Percentiles rank a stretch among this genome's conserved stretches.
Conservation (phyloP, 2,113 vertebrate species). For the Oncorhynchus kisutch region DNA sequence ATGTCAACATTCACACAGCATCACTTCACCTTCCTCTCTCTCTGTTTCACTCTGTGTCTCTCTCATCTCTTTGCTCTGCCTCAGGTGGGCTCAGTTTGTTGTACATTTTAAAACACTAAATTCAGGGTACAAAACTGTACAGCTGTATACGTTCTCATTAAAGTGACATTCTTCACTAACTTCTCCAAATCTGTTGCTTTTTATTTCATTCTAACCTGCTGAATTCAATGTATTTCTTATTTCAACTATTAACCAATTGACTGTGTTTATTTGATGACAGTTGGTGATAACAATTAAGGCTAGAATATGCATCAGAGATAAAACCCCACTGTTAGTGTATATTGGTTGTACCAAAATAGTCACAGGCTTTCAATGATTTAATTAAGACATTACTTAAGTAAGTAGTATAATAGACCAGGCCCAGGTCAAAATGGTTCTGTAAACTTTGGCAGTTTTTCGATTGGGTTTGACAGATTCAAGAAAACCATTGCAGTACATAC, state of each 20-base stretch:
- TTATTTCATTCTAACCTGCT: no score
- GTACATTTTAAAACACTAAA: no score
- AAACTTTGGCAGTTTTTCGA: not conserved
- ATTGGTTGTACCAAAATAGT: slow-evolving; percentile 4
- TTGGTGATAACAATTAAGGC: slow-evolving; percentile 27
- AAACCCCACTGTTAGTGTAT: slow-evolving; percentile 21
- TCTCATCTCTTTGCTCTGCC: not conserved
- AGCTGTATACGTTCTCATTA: no score
- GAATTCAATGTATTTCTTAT: not conserved
- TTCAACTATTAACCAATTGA: slow-evolving; percentile 16
- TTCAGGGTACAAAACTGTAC: no score
- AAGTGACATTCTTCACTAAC: no score
- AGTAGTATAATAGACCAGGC: slow-evolving; percentile 6
- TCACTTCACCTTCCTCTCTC: not conserved
- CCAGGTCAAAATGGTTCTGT: not conserved
- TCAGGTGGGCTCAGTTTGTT: not conserved
- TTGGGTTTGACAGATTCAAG: not conserved
- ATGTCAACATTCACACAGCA: slow-evolving; percentile 34
- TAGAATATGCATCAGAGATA: slow-evolving; percentile 23
- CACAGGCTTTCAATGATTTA: slow-evolving; percentile 23
- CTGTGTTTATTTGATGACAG: slow-evolving; percentile 16
- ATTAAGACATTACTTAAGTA: slow-evolving; percentile 30
- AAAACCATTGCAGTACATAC: not conserved
- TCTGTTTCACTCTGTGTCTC: not conserved
- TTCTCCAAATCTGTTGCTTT: no score